Percentiles rank a stretch among this genome's conserved stretches.
phyloP scores from a whole-genome alignment of 2,888 invertebrate genomes.

The Parnassius mnemosyne region DNA sequence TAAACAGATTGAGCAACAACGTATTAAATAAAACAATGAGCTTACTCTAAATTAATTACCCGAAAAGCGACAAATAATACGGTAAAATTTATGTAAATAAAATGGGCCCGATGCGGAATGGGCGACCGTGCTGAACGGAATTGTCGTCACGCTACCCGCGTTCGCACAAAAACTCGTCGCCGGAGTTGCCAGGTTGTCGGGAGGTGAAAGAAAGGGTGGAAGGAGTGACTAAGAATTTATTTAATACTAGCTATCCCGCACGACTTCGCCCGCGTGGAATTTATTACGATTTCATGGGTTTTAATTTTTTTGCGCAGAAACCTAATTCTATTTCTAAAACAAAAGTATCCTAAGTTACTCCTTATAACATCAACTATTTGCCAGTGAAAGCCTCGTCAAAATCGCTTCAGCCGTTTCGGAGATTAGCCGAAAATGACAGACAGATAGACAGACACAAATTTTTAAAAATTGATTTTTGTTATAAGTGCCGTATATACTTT shows the following conservation, averaged over 20 bases:
- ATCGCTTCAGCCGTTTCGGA: too few species aligned
- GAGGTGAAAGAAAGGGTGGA: background rate
- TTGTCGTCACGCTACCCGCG: slow-evolving; percentile 59
- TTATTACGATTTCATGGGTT: too few species aligned
- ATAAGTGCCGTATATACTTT: too few species aligned
- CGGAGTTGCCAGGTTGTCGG: slow-evolving; percentile 20
- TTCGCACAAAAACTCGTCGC: slow-evolving; percentile 54
- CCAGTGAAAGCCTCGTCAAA: too few species aligned
- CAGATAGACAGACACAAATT: too few species aligned
- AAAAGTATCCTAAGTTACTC: too few species aligned
- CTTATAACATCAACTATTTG: too few species aligned
- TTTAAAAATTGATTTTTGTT: too few species aligned
- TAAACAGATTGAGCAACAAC: background rate
- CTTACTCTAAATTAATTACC: slow-evolving; percentile 59
- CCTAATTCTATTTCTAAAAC: too few species aligned
- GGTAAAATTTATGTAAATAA: slow-evolving; percentile 62
- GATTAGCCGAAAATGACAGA: too few species aligned
- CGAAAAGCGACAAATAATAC: slow-evolving; percentile 69
- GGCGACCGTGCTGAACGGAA: slow-evolving; percentile 43
- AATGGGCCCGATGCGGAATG: slow-evolving; percentile 65
- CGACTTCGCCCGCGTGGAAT: too few species aligned
- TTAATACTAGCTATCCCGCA: background rate
- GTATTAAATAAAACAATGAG: slow-evolving; percentile 10
- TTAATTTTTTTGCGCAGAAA: too few species aligned
- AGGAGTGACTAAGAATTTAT: background rate